Base-by-base conservation (phyloP, 2,888 invertebrate genomes). In the Lithodes maja region DNA sequence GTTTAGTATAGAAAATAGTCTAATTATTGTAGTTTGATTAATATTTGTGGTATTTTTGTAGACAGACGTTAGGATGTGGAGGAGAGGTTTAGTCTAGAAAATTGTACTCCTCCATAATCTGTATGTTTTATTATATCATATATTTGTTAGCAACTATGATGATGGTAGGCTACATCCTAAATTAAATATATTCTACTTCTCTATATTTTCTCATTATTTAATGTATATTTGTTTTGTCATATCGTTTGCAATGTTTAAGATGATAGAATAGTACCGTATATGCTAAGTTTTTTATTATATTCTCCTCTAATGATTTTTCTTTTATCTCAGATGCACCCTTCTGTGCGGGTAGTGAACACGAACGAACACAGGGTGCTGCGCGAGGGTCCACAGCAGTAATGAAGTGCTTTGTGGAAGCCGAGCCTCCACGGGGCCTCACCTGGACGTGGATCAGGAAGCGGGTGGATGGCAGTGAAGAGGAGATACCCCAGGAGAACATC, bases 371-470 rank as follows among this genome's bases (percentile, higher is more conserved):
- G 54, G 91, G 89, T 1, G 90, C 90, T 7, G 84, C 89, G 79
- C 68, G 87, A 49, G 87, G 89, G 49, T 88, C 87, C 33, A 82
- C 78, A 5, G 90, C 88, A 3, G 86, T 85, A 2, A 84, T 91
- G 50, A 90, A 83, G 53, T 91, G 91, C 54, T 75, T 74, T 12
- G 91, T 91, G n/a, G 91, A 91, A 17, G 91, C 91, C 2, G 84
- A 88, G 33, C 89, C 87, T 50, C 98, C 98, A 0, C 95, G 96
- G 15, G 96, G 97, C 93, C 96, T 97, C n/a, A 95, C 96, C 94
- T 98, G 98, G 93, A 96, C 96, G 87, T 98, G 98, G 98, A 92
- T 55, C 52, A 88, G 84, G 81, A 88, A 79, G 17, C 79, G 80
- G 53, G 85, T 77, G 75, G 88, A 88, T 49, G 84, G 84, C 79